Conservation (phyloP, 2,113 vertebrate genomes). For the pig (Sus scrofa) region T2T-Sscrofa CM000819.6:80894501-80895000, state of each 20-base stretch:
- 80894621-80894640: too few species aligned
- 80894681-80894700: not conserved
- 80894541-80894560: not conserved
- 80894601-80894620: not conserved
- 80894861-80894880: conserved; percentile 85
- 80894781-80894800: conserved; percentile 79
- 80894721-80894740: not conserved
- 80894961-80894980: conserved; percentile 78
- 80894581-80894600: not conserved
- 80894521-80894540: not conserved
- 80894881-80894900: conserved; percentile 85
- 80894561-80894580: not conserved
- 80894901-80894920: conserved; percentile 70
- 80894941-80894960: conserved; percentile 81
- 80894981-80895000: not conserved
- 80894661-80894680: not conserved
- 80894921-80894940: conserved; percentile 79
- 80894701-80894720: not conserved
- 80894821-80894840: conserved; percentile 85
- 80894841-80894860: conserved; percentile 83
- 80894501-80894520: not conserved
- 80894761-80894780: conserved; percentile 68
- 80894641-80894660: too few species aligned
- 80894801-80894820: conserved; percentile 86
- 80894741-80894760: not conserved